phyloP scores from a whole-genome alignment of 2,888 invertebrate genomes.

The Eristalinus sepulchralis region DNA sequence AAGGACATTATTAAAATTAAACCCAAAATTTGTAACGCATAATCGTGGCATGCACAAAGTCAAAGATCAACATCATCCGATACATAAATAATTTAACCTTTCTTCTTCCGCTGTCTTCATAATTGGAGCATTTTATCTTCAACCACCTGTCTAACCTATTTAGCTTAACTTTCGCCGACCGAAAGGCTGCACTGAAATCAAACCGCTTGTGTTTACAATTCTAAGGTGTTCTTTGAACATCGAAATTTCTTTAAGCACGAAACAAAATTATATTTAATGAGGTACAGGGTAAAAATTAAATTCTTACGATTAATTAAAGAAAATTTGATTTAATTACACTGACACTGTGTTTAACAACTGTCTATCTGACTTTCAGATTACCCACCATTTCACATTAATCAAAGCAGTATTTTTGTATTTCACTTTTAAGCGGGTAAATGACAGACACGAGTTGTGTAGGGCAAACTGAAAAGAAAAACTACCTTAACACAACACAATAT shows the following conservation, averaged over 20 bases:
- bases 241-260: conserved; percentile 27
- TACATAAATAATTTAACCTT: neutral
- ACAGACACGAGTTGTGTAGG: conserved; percentile 22
- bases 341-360: conserved; percentile 65
- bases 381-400: conserved; percentile 28
- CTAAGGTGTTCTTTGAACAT: conserved; percentile 25
- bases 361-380: conserved; percentile 51
- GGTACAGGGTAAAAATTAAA: conserved; percentile 49
- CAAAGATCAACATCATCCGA: neutral
- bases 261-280: conserved; percentile 63
- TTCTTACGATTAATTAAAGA: conserved; percentile 56
- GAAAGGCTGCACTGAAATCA: neutral
- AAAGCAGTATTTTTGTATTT: conserved; percentile 23
- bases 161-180: conserved; percentile 37
- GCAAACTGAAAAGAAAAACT: conserved; percentile 22
- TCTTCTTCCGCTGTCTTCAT: neutral
- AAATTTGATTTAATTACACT: conserved; percentile 61
- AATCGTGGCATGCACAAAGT: too few relatives aligned
- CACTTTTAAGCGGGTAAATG: conserved; percentile 35
- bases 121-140: neutral
- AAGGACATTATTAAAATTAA: too few relatives aligned
- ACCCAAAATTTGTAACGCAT: too few relatives aligned
- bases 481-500: conserved; percentile 37
- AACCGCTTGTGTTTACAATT: neutral
- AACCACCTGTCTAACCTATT: neutral